A percentile compares a stretch with the other conserved stretches of the same genome.
Evolutionary conservation across 2,797 vertebrate species (phyloP).

Genomic region (Xiphorhynchus erythropygius): DNA sequence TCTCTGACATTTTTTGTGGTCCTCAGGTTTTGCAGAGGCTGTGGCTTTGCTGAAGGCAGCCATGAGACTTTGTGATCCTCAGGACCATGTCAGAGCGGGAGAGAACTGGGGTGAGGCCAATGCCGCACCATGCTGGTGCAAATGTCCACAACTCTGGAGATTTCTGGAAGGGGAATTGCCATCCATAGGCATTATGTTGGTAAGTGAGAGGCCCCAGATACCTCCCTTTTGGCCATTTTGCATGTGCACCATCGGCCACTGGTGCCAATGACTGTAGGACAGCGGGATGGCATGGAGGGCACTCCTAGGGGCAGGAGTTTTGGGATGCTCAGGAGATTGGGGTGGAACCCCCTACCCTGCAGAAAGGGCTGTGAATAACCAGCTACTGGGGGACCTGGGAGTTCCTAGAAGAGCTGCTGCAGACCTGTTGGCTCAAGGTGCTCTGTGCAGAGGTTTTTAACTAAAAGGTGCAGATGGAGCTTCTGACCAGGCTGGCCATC

Average conservation of each 20-base stretch:
- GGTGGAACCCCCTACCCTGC: not conserved
- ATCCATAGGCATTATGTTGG: accelerated
- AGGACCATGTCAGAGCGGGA: not conserved
- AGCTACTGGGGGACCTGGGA: not conserved
- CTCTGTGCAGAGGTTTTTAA: not conserved
- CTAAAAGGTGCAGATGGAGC: accelerated
- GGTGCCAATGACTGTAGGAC: not conserved
- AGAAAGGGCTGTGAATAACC: not conserved
- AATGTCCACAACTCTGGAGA: not conserved
- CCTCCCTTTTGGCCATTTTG: not conserved
- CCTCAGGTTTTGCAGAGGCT: not conserved
- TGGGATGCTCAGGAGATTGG: accelerated
- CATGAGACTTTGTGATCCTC: not conserved
- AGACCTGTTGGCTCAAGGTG: not conserved
- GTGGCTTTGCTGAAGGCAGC: not conserved
- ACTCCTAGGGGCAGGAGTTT: not conserved
- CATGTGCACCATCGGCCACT: not conserved
- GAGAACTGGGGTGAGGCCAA: not conserved
- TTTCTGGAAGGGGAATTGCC: not conserved
- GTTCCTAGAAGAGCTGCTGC: not conserved
- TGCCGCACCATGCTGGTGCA: not conserved
- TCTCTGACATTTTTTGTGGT: not conserved
- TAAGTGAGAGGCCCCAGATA: not conserved
- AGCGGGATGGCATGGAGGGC: not conserved
- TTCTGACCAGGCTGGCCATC: not conserved